Conservation (phyloP, 2,888 invertebrate genomes). For the Philereme vetulata region DNA sequence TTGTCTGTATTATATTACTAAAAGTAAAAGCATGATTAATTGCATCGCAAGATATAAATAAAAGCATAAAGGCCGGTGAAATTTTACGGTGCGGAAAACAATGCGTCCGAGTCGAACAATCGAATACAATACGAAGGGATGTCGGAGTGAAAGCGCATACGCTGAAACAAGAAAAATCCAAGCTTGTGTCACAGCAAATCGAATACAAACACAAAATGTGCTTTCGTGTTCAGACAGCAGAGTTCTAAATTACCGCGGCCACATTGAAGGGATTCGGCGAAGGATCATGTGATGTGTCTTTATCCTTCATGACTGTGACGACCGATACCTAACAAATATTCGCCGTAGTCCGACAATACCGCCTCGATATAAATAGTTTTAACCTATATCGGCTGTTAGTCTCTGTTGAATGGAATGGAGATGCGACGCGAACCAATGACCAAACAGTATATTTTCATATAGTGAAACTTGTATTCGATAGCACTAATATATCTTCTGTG, state of each 20-base stretch:
- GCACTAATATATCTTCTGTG: conserved; percentile 51
- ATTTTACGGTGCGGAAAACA: conserved; percentile 74
- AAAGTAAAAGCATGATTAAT: conserved; percentile 53
- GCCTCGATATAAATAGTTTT: no score
- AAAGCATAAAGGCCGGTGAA: conserved; percentile 62
- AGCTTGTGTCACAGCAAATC: conserved; percentile 6
- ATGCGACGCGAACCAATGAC: no score
- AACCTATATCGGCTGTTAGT: no score
- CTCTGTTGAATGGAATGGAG: no score
- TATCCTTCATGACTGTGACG: no score
- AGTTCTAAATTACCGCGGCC: no score
- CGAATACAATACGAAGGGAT: conserved; percentile 66
- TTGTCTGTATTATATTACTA: conserved; percentile 41
- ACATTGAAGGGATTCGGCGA: no score
- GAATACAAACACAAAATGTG: conserved; percentile 32
- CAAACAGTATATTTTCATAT: no score
- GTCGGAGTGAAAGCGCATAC: conserved; percentile 69
- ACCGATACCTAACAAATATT: no score
- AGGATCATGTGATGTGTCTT: no score
- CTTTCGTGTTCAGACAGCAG: background rate
- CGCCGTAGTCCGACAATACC: no score
- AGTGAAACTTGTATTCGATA: conserved; percentile 41
- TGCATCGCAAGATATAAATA: conserved; percentile 53
- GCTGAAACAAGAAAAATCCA: conserved; percentile 72
- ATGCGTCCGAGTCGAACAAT: conserved; percentile 73